A percentile compares a stretch with the other conserved stretches of the same genome.
These are phyloP conservation scores for Eulemur albifrons DNA, from an alignment of 2,797 vertebrate genomes.

Conservation along the genomic window DNA sequence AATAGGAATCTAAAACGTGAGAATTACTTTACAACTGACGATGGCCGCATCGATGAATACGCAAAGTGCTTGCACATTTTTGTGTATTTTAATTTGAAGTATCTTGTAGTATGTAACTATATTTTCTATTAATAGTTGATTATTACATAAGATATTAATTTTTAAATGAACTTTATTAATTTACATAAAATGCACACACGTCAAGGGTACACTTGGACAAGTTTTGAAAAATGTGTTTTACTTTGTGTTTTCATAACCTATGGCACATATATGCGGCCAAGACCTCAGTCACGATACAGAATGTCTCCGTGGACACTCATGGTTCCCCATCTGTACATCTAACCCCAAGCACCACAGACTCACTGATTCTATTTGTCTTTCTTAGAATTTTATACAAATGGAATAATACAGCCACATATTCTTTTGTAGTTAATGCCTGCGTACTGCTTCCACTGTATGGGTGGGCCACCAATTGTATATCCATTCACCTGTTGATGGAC, in stretches of 20 bases:
- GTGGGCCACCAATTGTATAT: neutral
- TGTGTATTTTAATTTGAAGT: slow-evolving; percentile 11
- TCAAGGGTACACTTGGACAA: neutral
- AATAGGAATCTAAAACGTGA: neutral
- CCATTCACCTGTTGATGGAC: neutral
- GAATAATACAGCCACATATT: neutral
- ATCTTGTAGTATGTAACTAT: neutral
- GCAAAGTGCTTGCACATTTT: neutral
- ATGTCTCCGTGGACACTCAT: neutral
- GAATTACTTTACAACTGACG: neutral
- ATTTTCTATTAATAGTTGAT: neutral
- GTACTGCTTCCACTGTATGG: neutral
- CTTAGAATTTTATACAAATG: neutral
- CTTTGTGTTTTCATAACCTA: no score
- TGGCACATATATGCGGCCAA: neutral
- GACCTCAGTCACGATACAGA: neutral
- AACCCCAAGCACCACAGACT: neutral
- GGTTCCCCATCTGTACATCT: neutral
- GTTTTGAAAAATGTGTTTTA: neutral
- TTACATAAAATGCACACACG: neutral
- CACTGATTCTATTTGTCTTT: neutral
- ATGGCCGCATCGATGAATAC: neutral
- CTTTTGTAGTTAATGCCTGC: neutral
- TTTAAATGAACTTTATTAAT: neutral
- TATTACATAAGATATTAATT: neutral